Conservation (phyloP, 2,797 vertebrate genomes). For the Megaceryle alcyon region DNA sequence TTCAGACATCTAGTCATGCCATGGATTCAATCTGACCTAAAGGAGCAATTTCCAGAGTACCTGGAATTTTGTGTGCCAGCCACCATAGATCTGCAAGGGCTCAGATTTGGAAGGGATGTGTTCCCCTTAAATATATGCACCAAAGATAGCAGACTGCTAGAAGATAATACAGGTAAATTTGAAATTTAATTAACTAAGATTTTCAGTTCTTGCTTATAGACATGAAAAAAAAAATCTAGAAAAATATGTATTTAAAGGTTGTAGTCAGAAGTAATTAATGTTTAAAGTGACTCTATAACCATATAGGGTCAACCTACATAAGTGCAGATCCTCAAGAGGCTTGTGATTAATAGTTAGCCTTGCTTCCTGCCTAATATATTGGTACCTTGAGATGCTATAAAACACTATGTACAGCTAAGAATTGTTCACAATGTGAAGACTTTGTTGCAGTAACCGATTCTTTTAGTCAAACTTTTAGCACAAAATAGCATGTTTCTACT, state of each 20-base stretch:
- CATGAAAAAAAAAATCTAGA: not conserved
- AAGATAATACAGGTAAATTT: not conserved
- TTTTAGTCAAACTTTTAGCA: not conserved
- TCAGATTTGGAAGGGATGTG: not conserved
- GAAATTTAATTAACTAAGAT: not conserved
- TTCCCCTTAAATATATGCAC: not conserved
- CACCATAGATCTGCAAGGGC: not conserved
- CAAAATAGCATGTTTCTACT: not conserved
- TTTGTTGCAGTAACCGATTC: not conserved
- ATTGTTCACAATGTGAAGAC: not conserved
- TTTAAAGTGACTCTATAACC: slow-evolving; percentile 36
- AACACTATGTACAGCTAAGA: slow-evolving; percentile 11
- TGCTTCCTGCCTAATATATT: slow-evolving; percentile 12
- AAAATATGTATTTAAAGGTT: slow-evolving; percentile 14
- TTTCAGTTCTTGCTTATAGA: slow-evolving; percentile 15
- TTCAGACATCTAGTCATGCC: not conserved
- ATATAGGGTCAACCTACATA: slow-evolving; percentile 59
- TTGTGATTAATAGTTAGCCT: slow-evolving; percentile 56
- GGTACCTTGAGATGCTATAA: slow-evolving; percentile 22
- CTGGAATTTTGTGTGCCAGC: not conserved
- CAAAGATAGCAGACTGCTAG: not conserved
- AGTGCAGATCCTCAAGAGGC: slow-evolving; percentile 39
- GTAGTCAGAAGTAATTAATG: slow-evolving; percentile 45
- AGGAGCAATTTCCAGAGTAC: not conserved
- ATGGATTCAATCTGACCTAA: not conserved